phyloP scores from a whole-genome alignment of 2,113 vertebrate species.

The Xiphorhynchus elegans region DNA sequence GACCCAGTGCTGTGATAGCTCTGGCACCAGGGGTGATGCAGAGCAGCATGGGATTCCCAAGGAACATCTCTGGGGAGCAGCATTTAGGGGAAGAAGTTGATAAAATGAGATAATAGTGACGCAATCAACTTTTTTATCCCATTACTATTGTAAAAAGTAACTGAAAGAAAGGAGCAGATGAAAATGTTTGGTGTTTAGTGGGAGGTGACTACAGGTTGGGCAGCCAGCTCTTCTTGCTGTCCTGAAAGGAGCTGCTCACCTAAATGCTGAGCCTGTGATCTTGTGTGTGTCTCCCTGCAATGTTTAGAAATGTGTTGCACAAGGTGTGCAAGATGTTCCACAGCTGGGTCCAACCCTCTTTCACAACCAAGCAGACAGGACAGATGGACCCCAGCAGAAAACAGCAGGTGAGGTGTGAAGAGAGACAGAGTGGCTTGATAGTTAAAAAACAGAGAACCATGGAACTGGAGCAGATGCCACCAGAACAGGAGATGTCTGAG shows the following conservation, averaged over 20 bases:
- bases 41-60: neutral
- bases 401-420: neutral
- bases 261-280: neutral
- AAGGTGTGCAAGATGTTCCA: neutral
- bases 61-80: neutral
- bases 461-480: neutral
- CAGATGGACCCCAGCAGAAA: rapidly evolving
- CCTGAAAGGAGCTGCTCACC: neutral
- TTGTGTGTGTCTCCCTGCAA: neutral
- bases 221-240: neutral
- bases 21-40: neutral
- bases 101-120: neutral
- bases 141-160: neutral
- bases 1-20: neutral
- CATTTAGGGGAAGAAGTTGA: neutral
- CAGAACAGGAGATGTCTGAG: neutral
- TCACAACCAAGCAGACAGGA: neutral
- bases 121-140: neutral
- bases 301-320: neutral
- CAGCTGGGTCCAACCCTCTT: neutral
- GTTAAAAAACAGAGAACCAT: neutral
- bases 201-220: neutral
- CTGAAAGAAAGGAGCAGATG: neutral
- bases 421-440: neutral
- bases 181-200: neutral